A percentile compares a stretch with the other conserved stretches of the same genome.
phyloP scores from a whole-genome alignment of 2,113 vertebrate genomes.

The Aphelocoma coerulescens region DNA sequence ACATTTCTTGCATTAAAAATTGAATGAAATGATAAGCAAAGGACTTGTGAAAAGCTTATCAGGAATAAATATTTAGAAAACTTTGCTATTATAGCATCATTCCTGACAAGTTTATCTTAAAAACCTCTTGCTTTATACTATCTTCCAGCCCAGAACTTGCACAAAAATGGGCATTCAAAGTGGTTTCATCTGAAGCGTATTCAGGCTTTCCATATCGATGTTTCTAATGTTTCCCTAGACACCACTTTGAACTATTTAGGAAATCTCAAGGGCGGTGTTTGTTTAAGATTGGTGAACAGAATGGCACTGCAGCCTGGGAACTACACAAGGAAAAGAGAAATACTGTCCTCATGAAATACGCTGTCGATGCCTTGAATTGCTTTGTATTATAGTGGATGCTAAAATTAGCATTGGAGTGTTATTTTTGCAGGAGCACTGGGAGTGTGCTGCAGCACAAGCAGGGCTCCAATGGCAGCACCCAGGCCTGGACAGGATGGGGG shows the following conservation, averaged over 20 bases:
- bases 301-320: constrained; percentile 46
- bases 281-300: constrained; percentile 47
- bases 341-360: background rate
- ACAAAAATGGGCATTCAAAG: constrained; percentile 43
- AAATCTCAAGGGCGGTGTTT: constrained; percentile 23
- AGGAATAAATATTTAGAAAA: constrained; percentile 47
- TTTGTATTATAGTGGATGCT: constrained; percentile 11
- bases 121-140: background rate
- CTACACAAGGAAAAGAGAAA: constrained; percentile 37
- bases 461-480: background rate
- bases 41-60: constrained; percentile 29
- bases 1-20: constrained; percentile 21
- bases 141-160: background rate
- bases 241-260: constrained; percentile 39
- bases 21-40: background rate
- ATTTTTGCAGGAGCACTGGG: background rate
- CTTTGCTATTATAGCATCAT: constrained; percentile 7
- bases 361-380: constrained; percentile 31
- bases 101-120: constrained; percentile 40
- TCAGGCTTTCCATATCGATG: constrained; percentile 20
- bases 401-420: constrained; percentile 44
- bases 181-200: background rate
- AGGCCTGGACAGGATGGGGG: background rate
- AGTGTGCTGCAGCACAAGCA: background rate
- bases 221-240: constrained; percentile 49